Conservation (phyloP, 2,113 vertebrate genomes). For the Oceanodroma tethys region DNA sequence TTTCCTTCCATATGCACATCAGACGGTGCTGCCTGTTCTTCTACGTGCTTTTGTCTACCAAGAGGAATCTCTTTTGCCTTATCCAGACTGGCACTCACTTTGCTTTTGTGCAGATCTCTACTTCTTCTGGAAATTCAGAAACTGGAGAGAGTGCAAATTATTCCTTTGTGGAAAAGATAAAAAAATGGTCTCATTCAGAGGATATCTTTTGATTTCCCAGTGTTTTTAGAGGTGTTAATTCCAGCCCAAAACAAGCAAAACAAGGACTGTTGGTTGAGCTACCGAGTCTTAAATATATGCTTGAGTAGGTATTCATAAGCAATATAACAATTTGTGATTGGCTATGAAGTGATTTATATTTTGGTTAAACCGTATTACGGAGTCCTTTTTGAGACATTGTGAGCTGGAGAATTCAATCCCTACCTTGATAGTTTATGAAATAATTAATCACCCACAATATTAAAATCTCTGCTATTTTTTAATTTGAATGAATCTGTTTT, state of each 20-base stretch:
- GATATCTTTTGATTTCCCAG: not conserved
- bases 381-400: not conserved
- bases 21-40: not conserved
- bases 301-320: not conserved
- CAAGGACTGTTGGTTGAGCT: not conserved
- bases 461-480: not conserved
- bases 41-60: not conserved
- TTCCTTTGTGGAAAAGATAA: slow-evolving; percentile 11
- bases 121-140: slow-evolving; percentile 26
- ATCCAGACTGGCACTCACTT: not conserved
- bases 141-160: not conserved
- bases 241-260: not conserved
- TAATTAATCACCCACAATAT: not conserved
- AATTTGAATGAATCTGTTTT: not conserved
- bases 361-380: not conserved
- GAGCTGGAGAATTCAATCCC: not conserved
- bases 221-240: not conserved
- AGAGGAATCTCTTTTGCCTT: not conserved
- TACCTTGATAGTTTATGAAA: not conserved
- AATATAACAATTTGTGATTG: not conserved
- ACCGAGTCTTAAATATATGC: not conserved
- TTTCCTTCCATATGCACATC: not conserved
- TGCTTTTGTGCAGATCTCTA: slow-evolving; percentile 8
- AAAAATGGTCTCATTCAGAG: not conserved
- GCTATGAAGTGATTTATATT: not conserved